Evolutionary conservation across 2,797 vertebrate species (phyloP).

Genomic region (Huso huso): DNA sequence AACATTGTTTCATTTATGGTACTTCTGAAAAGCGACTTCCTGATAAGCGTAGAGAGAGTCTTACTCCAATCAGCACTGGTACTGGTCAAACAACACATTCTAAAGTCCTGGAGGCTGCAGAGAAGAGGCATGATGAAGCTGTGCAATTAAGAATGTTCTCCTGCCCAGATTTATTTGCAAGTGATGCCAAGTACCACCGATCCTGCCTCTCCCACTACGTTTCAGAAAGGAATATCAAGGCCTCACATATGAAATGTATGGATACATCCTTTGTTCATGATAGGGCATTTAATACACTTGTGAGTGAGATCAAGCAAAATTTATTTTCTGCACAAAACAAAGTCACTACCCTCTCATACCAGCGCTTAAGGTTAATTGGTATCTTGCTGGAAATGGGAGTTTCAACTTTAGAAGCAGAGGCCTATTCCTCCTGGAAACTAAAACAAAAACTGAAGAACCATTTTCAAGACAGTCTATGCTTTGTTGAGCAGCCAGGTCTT

Average conservation of each 20-base stretch:
- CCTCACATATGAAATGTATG: slow-evolving; percentile 13
- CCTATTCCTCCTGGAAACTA: slow-evolving; percentile 15
- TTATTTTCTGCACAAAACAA: background rate
- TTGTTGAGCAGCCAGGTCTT: slow-evolving; percentile 14
- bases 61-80: too few species aligned
- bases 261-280: slow-evolving; percentile 16
- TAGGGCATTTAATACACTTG: slow-evolving; percentile 15
- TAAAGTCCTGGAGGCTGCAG: too few species aligned
- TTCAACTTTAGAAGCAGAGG: background rate
- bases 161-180: slow-evolving; percentile 15
- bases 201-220: slow-evolving; percentile 24
- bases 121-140: too few species aligned
- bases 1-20: too few species aligned
- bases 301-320: slow-evolving; percentile 12
- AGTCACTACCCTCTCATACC: slow-evolving; percentile 11
- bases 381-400: background rate
- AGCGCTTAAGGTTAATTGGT: slow-evolving; percentile 7
- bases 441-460: slow-evolving; percentile 13
- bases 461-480: slow-evolving; percentile 18
- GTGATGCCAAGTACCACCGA: slow-evolving; percentile 17
- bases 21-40: too few species aligned
- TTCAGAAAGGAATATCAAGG: slow-evolving; percentile 18
- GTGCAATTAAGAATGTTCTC: too few species aligned
- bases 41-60: too few species aligned
- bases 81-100: too few species aligned